Conservation (phyloP, 2,888 invertebrate genomes). For the Steromphala cineraria region DNA sequence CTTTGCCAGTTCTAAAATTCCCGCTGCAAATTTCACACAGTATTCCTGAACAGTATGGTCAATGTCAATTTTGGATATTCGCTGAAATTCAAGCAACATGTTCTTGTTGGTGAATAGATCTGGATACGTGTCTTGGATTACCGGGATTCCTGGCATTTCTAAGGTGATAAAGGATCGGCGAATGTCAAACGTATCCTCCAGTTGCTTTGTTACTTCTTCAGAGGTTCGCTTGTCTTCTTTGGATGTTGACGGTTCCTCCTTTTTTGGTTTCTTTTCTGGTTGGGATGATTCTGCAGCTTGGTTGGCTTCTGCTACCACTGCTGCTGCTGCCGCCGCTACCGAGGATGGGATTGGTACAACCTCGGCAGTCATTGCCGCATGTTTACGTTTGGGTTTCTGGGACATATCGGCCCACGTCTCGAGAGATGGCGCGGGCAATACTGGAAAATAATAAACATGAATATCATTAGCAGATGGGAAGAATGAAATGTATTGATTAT, state of each 20-base stretch:
- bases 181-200: slow-evolving; percentile 67
- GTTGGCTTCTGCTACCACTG: slow-evolving; percentile 13
- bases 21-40: slow-evolving; percentile 65
- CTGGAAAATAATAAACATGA: not conserved
- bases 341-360: slow-evolving; percentile 59
- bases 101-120: slow-evolving; percentile 65
- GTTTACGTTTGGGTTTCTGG: slow-evolving; percentile 56
- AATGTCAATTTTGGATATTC: slow-evolving; percentile 66
- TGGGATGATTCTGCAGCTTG: slow-evolving; percentile 21
- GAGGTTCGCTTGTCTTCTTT: slow-evolving; percentile 46
- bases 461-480: not conserved
- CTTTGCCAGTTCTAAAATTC: slow-evolving; percentile 59
- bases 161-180: slow-evolving; percentile 63
- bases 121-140: slow-evolving; percentile 63
- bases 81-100: slow-evolving; percentile 64
- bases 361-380: slow-evolving; percentile 63
- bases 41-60: slow-evolving; percentile 68
- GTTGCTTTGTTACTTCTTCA: slow-evolving; percentile 60
- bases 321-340: slow-evolving; percentile 40
- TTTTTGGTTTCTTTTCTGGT: slow-evolving; percentile 36
- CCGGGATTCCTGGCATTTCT: slow-evolving; percentile 63
- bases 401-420: slow-evolving; percentile 34
- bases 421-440: not conserved
- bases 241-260: slow-evolving; percentile 28
- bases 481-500: too few relatives aligned